These are phyloP conservation scores for Odiellus spinosus DNA, from an alignment of 2,888 invertebrate genomes.

Conservation along the genomic window DNA sequence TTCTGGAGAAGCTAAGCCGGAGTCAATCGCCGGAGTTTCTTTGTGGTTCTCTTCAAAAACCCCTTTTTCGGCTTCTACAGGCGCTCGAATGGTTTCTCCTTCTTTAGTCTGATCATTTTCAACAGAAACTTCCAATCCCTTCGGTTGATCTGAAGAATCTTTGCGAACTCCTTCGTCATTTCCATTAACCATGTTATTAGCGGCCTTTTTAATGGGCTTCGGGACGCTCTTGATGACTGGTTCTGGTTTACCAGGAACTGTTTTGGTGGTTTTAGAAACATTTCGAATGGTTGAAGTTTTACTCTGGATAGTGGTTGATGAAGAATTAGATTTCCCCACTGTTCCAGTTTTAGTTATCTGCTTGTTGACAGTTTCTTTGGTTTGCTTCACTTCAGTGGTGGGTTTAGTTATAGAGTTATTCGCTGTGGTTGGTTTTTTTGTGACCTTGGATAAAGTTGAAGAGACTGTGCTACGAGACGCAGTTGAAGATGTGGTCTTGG, in stretches of 20 bases:
- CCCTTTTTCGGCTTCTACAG: not conserved
- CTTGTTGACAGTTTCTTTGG: not conserved
- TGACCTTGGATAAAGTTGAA: too few species aligned
- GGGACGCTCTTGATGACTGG: too few species aligned
- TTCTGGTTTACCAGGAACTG: too few species aligned
- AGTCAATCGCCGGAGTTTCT: not conserved
- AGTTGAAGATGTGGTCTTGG: not conserved
- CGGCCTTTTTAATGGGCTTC: too few species aligned
- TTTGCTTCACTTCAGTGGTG: not conserved
- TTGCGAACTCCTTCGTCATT: not conserved
- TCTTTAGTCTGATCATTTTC: not conserved
- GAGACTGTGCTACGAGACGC: not conserved
- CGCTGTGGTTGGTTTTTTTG: too few species aligned
- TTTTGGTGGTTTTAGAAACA: not conserved
- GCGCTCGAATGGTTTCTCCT: not conserved
- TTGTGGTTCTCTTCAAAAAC: not conserved
- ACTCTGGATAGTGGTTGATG: not conserved
- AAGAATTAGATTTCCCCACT: not conserved
- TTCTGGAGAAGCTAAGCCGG: too few species aligned
- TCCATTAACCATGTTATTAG: not conserved
- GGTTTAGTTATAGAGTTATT: too few species aligned
- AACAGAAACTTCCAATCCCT: not conserved
- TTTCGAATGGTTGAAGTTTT: not conserved
- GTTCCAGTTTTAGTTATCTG: not conserved
- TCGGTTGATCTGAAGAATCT: not conserved